These are phyloP conservation scores for Gila robusta DNA, from an alignment of 2,797 vertebrate genomes.

Conservation along the genomic window DNA sequence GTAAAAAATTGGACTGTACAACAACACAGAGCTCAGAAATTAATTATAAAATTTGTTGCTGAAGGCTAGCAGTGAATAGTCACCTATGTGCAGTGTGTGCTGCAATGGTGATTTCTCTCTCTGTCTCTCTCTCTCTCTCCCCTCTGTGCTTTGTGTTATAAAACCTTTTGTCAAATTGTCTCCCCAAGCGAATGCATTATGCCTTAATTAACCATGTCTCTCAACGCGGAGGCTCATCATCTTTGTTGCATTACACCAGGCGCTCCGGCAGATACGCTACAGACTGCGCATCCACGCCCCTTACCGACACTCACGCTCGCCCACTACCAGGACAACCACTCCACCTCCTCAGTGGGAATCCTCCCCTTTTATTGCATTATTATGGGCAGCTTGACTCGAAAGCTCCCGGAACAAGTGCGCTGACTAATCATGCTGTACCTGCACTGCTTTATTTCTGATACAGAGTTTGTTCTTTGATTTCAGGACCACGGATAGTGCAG, in stretches of 20 bases:
- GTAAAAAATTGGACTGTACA: neutral
- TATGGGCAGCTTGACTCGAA: conserved; percentile 55
- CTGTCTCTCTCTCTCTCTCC: neutral
- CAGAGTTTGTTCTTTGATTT: neutral
- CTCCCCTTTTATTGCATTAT: conserved; percentile 62
- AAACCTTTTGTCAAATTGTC: conserved; percentile 48
- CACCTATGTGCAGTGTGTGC: conserved; percentile 25
- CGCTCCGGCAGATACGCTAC: conserved; percentile 17
- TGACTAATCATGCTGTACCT: conserved; percentile 41
- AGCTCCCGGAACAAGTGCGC: conserved; percentile 61
- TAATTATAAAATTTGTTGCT: conserved; percentile 18
- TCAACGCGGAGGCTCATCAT: conserved; percentile 34
- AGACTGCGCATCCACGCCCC: conserved; percentile 55
- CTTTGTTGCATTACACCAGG: conserved; percentile 46
- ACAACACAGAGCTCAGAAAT: conserved; percentile 22
- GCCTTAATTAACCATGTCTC: conserved; percentile 43
- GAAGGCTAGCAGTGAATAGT: conserved; percentile 14
- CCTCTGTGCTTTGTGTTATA: conserved; percentile 27
- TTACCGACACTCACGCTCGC: conserved; percentile 59
- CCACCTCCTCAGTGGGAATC: conserved; percentile 60
- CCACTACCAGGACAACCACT: conserved; percentile 58
- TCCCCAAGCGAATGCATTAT: conserved; percentile 40
- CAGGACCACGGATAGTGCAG: conserved; percentile 64
- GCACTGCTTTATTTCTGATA: conserved; percentile 15
- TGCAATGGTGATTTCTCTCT: conserved; percentile 37